Evolutionary conservation across 53 echinoderm and acorn worm genomes (phyloP).

Genomic region (Astropecten irregularis): DNA sequence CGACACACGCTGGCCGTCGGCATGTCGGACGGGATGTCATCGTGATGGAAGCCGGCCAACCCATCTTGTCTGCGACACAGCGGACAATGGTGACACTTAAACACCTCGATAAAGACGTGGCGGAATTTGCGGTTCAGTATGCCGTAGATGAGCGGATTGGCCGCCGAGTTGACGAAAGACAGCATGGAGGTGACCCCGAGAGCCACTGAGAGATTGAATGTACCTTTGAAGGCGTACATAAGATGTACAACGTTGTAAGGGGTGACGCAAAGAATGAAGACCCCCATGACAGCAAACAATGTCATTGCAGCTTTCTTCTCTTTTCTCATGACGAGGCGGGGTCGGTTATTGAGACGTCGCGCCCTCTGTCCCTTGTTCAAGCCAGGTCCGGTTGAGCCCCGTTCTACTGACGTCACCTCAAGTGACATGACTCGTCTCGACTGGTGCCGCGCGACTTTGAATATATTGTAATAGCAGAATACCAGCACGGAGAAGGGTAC

Average conservation of each 20-base stretch:
- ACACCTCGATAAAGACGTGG: conserved; percentile 75
- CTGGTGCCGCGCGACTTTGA: conserved; percentile 79
- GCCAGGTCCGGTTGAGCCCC: background rate
- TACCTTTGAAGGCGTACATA: conserved; percentile 54
- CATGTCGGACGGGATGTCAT: conserved; percentile 43
- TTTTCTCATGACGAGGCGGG: conserved; percentile 69
- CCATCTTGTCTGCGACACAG: background rate
- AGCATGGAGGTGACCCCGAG: conserved; percentile 83
- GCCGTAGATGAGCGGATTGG: conserved; percentile 91
- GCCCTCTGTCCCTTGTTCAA: background rate
- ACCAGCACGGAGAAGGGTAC: conserved; percentile 74
- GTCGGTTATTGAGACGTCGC: conserved; percentile 17
- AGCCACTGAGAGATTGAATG: conserved; percentile 39
- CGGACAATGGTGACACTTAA: conserved; percentile 64
- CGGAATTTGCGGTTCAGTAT: conserved; percentile 92
- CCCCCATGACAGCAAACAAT: conserved; percentile 81
- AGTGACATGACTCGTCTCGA: conserved; percentile 73
- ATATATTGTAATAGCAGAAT: conserved; percentile 85
- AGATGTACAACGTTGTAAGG: conserved; percentile 85
- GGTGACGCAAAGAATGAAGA: conserved; percentile 84
- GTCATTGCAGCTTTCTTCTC: conserved; percentile 89
- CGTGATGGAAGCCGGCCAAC: background rate
- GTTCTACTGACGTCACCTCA: conserved; percentile 74
- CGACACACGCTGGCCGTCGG: conserved; percentile 42
- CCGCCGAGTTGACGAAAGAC: conserved; percentile 85